Conservation (phyloP, 2,888 invertebrate species). For the Lomographa bimaculata region DNA sequence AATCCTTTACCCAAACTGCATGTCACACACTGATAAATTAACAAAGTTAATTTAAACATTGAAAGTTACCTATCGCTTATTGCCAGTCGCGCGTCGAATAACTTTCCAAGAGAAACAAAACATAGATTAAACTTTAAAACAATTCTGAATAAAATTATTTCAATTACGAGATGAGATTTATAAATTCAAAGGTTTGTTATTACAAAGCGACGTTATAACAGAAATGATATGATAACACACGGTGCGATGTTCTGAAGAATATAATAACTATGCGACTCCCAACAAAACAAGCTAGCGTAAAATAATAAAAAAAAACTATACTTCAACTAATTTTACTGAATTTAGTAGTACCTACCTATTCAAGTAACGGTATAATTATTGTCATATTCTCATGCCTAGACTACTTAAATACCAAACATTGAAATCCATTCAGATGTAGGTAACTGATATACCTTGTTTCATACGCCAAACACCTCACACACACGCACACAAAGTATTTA, state of each 20-base stretch:
- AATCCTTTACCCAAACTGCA: too few species aligned
- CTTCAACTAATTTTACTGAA: too few species aligned
- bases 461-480: too few species aligned
- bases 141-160: constrained; percentile 27
- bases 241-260: not conserved
- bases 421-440: too few species aligned
- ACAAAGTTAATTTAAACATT: constrained; percentile 3
- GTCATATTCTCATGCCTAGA: too few species aligned
- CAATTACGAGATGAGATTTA: constrained; percentile 9
- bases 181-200: constrained; percentile 13
- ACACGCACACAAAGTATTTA: too few species aligned
- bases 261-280: too few species aligned
- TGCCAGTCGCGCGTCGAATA: constrained; percentile 26
- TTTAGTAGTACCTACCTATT: too few species aligned
- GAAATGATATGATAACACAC: constrained; percentile 8
- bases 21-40: not conserved
- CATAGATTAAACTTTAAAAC: constrained; percentile 28
- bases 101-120: constrained; percentile 30
- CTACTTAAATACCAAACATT: too few species aligned
- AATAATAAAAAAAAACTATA: too few species aligned
- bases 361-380: too few species aligned
- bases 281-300: not conserved
- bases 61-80: constrained; percentile 30
- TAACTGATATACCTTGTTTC: too few species aligned
- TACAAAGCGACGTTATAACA: constrained; percentile 3